A percentile compares a stretch with the other conserved stretches of the same genome.
Conservation (phyloP, 1,140 invertebrate species). For the Vanessa atalanta region DNA sequence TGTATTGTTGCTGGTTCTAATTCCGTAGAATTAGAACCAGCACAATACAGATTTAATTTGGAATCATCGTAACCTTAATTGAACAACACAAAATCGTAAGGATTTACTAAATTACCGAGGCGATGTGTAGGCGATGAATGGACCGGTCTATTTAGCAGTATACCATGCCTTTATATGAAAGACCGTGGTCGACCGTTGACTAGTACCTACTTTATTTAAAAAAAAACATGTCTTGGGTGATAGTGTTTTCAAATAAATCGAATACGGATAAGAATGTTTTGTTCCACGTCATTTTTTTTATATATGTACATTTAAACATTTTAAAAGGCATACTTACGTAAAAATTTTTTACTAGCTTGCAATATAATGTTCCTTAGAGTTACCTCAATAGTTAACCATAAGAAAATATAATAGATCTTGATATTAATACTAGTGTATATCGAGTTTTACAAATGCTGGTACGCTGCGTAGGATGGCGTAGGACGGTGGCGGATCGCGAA, state of each 20-base stretch:
- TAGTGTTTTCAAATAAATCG: background rate
- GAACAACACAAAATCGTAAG: constrained; percentile 17
- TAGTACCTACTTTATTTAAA: background rate
- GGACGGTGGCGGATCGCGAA: constrained; percentile 44
- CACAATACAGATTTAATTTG: constrained; percentile 6
- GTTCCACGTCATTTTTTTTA: too few species aligned
- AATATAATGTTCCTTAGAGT: background rate
- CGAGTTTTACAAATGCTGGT: constrained; percentile 35
- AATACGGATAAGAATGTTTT: background rate
- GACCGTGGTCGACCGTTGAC: constrained; percentile 22
- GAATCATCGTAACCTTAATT: constrained; percentile 16
- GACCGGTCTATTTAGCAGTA: constrained; percentile 32
- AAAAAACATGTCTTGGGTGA: background rate
- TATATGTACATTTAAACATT: too few species aligned
- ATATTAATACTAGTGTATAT: background rate
- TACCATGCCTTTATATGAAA: constrained; percentile 34
- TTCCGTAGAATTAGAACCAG: background rate
- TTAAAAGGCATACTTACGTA: too few species aligned
- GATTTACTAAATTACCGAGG: constrained; percentile 20
- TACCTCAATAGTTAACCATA: background rate
- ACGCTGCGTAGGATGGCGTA: constrained; percentile 41
- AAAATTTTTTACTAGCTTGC: background rate
- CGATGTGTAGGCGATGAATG: constrained; percentile 35
- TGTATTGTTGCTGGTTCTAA: background rate
- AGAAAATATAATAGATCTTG: background rate